These are phyloP conservation scores for Apteryx mantelli DNA, from an alignment of 2,113 vertebrate genomes.

Conservation along the genomic window DNA sequence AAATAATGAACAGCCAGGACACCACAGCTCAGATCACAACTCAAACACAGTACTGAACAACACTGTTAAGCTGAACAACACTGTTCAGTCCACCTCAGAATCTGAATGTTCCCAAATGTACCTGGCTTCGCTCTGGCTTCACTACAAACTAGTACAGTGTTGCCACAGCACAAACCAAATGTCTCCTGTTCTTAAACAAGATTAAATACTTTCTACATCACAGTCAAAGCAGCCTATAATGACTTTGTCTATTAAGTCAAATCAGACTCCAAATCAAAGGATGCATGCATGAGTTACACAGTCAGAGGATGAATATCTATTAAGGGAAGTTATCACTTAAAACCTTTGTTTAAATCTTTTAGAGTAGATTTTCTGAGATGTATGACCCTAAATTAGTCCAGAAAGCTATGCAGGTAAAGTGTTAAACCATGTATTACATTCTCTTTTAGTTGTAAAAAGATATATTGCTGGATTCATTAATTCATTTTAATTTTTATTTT, in stretches of 20 bases:
- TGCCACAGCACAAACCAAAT: not conserved
- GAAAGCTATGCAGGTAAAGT: not conserved
- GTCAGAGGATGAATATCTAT: not conserved
- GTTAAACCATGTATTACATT: not conserved
- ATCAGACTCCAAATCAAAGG: not conserved
- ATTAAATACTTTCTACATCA: not conserved
- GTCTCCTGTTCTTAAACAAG: not conserved
- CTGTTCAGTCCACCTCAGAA: accelerated
- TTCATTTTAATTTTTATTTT: not conserved
- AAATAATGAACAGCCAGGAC: too few species aligned
- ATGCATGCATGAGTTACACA: not conserved
- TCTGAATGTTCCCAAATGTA: not conserved
- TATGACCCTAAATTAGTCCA: not conserved
- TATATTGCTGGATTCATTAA: not conserved
- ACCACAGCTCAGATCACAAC: too few species aligned
- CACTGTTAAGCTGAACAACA: not conserved
- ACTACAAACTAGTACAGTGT: not conserved
- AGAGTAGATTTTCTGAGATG: not conserved
- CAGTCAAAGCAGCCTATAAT: not conserved
- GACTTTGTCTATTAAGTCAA: not conserved
- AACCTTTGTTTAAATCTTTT: not conserved
- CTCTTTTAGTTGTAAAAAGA: not conserved
- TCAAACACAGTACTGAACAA: not conserved
- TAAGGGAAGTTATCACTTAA: not conserved
- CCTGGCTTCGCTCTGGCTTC: not conserved